Conservation (phyloP, 30 jellyfish, hydroid and myxozoan species). For the Clytia hemisphaerica region DNA sequence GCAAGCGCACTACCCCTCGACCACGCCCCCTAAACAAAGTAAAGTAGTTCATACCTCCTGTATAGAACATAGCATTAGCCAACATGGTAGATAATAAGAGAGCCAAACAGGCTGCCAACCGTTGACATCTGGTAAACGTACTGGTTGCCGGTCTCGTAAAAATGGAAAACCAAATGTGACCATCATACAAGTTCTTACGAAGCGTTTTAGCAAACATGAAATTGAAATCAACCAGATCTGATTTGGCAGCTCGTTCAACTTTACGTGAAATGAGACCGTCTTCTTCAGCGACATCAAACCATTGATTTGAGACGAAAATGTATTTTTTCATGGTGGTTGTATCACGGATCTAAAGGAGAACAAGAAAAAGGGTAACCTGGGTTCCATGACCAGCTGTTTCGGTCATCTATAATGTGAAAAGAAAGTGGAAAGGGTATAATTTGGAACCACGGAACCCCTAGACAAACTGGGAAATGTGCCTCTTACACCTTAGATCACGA, state of each 20-base stretch:
- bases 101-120: slow-evolving; percentile 83
- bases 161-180: slow-evolving; percentile 93
- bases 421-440: no score
- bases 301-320: slow-evolving; percentile 73
- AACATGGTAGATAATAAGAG: slow-evolving; percentile 75
- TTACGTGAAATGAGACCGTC: slow-evolving; percentile 78
- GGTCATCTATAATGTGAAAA: no score
- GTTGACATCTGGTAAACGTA: slow-evolving; percentile 75
- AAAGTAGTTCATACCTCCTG: slow-evolving; percentile 39
- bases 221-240: slow-evolving; percentile 75
- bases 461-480: no score
- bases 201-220: slow-evolving; percentile 72
- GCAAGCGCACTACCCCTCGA: no score
- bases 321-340: slow-evolving; percentile 47
- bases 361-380: no score
- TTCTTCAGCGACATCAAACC: slow-evolving; percentile 98
- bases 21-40: no score
- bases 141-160: slow-evolving; percentile 93
- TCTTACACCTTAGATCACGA: no score
- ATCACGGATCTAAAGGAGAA: slow-evolving; percentile 45
- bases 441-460: no score
- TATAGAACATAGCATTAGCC: slow-evolving; percentile 89
- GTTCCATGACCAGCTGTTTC: no score
- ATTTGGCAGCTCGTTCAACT: slow-evolving; percentile 55
- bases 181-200: slow-evolving; percentile 82